Conservation (phyloP, 37 sponge, comb jelly and placozoan species). For the Tethya wilhelma region DNA sequence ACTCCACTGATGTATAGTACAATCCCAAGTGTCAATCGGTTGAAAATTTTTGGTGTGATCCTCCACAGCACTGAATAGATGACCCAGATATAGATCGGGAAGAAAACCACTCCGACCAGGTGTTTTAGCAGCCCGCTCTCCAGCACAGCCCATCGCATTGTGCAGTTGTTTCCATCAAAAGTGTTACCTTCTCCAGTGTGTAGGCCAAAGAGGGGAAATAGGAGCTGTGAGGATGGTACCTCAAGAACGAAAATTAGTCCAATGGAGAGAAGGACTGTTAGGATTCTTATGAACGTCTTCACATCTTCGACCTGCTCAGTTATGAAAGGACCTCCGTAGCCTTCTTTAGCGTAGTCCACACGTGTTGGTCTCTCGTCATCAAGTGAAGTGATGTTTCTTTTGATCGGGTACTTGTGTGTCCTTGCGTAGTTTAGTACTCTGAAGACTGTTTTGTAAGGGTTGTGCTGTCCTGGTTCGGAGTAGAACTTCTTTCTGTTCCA, state of each 20-base stretch:
- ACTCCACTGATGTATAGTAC: neutral
- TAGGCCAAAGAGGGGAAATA: neutral
- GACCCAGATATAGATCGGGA: constrained; percentile 2
- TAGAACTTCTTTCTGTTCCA: constrained; percentile 2
- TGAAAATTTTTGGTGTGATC: neutral
- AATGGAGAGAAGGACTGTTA: constrained; percentile 1
- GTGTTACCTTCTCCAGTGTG: no score
- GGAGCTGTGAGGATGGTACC: neutral
- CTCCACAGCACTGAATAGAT: neutral
- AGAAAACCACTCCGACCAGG: neutral
- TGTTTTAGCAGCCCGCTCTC: neutral
- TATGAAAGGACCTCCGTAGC: constrained; percentile 39
- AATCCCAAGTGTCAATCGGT: neutral
- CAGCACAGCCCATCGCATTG: neutral
- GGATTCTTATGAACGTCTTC: constrained; percentile 18
- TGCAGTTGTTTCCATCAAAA: no score
- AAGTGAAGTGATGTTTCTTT: constrained; percentile 8
- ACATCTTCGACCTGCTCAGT: constrained; percentile 30
- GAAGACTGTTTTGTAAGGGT: constrained; percentile 19
- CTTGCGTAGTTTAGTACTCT: constrained; percentile 15
- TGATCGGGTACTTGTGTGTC: constrained; percentile 15
- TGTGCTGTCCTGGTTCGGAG: constrained; percentile 2
- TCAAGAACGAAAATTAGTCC: neutral
- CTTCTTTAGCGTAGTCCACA: constrained; percentile 16
- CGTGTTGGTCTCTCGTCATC: constrained; percentile 22